Evolutionary conservation across 2,113 vertebrate species (phyloP).

Genomic region (Microtus richardsoni): DNA sequence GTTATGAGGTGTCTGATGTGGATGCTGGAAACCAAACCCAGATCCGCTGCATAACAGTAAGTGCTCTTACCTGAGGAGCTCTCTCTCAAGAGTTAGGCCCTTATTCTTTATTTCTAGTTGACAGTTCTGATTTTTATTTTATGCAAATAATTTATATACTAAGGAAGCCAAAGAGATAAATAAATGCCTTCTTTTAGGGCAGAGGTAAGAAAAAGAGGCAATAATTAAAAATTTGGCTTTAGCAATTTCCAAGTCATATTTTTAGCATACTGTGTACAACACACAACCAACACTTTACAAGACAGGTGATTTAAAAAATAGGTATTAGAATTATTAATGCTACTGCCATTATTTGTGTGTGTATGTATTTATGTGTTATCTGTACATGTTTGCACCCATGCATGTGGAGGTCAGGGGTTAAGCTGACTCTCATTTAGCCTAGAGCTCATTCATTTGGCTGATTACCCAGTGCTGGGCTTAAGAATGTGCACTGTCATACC

Average conservation of each 20-base stretch:
- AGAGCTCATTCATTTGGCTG: background rate
- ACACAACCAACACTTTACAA: background rate
- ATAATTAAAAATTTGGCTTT: slow-evolving; percentile 1
- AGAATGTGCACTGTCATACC: background rate
- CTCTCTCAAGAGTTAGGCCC: background rate
- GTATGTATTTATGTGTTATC: background rate
- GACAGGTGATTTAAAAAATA: background rate
- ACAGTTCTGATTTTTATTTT: background rate
- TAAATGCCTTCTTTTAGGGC: background rate
- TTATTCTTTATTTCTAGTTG: slow-evolving; percentile 11
- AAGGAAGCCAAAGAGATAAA: slow-evolving; percentile 14
- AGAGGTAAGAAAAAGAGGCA: background rate
- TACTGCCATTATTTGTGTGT: background rate
- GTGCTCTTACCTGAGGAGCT: background rate
- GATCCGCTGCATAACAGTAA: background rate
- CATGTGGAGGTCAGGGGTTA: background rate
- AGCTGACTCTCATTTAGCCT: background rate
- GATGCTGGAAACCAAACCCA: background rate
- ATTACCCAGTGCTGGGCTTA: background rate
- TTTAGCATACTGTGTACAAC: background rate
- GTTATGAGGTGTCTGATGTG: background rate
- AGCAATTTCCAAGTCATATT: slow-evolving; percentile 42
- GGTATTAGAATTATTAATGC: background rate
- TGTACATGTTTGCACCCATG: background rate
- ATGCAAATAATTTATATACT: background rate